Evolutionary conservation across 2,113 vertebrate species (phyloP).

Genomic region (Plecotus auritus): DNA sequence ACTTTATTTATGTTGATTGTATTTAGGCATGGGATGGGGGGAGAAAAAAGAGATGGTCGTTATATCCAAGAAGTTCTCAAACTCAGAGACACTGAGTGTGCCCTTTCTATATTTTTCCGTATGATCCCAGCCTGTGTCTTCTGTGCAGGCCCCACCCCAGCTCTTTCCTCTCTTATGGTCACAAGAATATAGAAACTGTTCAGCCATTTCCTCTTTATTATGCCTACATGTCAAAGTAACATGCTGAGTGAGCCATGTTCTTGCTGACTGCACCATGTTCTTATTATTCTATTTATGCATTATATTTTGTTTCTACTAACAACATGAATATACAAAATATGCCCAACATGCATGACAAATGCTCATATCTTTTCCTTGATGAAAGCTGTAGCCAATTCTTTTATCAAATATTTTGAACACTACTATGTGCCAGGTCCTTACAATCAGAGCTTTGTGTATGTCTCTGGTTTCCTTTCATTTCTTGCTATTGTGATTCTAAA

Average conservation of each 20-base stretch:
- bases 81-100: background rate
- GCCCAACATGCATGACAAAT: background rate
- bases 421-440: background rate
- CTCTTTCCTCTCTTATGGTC: background rate
- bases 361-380: background rate
- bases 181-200: background rate
- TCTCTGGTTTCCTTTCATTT: background rate
- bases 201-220: constrained; percentile 31
- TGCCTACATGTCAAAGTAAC: background rate
- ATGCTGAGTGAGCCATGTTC: constrained; percentile 48
- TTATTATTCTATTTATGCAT: constrained; percentile 2
- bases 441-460: background rate
- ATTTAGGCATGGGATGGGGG: background rate
- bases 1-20: background rate
- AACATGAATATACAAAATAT: background rate
- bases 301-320: constrained; percentile 21
- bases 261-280: constrained; percentile 38
- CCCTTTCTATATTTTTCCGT: background rate
- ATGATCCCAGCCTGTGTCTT: background rate
- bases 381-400: background rate
- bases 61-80: background rate
- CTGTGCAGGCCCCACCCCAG: background rate
- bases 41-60: background rate
- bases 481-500: background rate
- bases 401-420: background rate